Base-by-base conservation (phyloP, 2,113 vertebrate genomes). In the Lethenteron reissneri region DNA sequence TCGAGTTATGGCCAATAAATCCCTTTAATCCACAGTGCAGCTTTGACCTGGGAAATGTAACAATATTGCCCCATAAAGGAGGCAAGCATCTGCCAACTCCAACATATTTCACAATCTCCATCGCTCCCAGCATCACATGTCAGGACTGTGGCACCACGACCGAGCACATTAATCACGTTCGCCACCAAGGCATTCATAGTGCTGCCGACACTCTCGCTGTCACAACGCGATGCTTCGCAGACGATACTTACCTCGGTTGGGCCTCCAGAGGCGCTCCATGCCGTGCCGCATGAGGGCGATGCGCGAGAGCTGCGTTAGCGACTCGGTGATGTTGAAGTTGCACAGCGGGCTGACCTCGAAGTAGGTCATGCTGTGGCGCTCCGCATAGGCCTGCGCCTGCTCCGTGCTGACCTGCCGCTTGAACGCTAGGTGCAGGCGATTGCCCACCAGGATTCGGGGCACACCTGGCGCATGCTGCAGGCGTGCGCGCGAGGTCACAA, bases 231-330 rank as follows among this genome's bases (percentile, higher is more conserved):
- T 7, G 41, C 41, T 15, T 15, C 11, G 11, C 56, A 17, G 9
- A 2, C 56, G 12, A 12, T 21, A 21, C 84, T 81, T 71, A 94
- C 94, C 94, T 84, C 88, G 79, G 81, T 96, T 99, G 73, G 94
- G 94, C 64, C 81, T 89, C 94, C 92, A 99, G 80, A 99, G 96
- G 78, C 96, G 96, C 81, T 99, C 94, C 94, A 99, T 99, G 76
- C 94, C 94, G 0, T 97, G 94, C 56, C 94, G 82, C 94, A 99
- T 99, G 56, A 99, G 85, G 74, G 97, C 94, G 0, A 97, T 99
- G 41, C 94, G 90, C 0, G 92, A 97, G n/a, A 99, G 80, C 77
- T 99, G 92, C 0, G 92, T 99, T 81, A 99, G 96, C 70, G 94
- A 96, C 78, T 99, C 94, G 0, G 88, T 88, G 77, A 99, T 89